A percentile compares a stretch with the other conserved stretches of the same genome.
Evolutionary conservation across 2,797 vertebrate genomes (phyloP).

Genomic region (Lemur catta): DNA sequence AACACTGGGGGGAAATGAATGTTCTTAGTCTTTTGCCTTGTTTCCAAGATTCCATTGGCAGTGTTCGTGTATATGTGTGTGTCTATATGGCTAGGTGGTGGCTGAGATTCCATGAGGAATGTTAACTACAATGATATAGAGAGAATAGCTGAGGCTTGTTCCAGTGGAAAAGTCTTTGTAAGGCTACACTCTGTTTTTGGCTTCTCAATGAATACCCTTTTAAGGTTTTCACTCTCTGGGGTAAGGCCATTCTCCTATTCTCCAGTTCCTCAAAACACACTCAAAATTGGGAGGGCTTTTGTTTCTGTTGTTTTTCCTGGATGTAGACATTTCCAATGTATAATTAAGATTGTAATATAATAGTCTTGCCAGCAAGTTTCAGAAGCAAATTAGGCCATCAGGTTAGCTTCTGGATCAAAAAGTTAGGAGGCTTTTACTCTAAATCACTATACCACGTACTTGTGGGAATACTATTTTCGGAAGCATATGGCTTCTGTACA

Average conservation of each 20-base stretch:
- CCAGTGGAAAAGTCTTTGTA: neutral
- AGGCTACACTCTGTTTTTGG: neutral
- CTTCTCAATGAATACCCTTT: neutral
- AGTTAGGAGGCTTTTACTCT: slow-evolving; percentile 45
- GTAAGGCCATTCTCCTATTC: neutral
- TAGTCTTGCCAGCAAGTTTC: slow-evolving; percentile 63
- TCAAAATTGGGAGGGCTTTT: neutral
- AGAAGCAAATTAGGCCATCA: slow-evolving; percentile 58
- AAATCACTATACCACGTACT: neutral
- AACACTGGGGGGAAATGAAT: neutral
- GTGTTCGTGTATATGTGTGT: neutral
- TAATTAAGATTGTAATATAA: slow-evolving; percentile 77
- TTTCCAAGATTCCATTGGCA: neutral
- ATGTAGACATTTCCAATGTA: slow-evolving; percentile 71
- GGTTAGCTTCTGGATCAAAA: slow-evolving; percentile 53
- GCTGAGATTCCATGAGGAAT: neutral
- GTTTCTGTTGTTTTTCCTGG: slow-evolving; percentile 53
- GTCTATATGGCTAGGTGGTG: neutral
- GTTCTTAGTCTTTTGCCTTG: neutral
- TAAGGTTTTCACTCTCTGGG: neutral
- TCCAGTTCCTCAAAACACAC: neutral
- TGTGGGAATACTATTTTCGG: neutral
- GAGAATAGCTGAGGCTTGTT: neutral
- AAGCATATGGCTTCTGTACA: neutral
- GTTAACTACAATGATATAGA: neutral